These are phyloP conservation scores for Cerceris rybyensis DNA, from an alignment of 2,888 invertebrate genomes.

Conservation along the genomic window DNA sequence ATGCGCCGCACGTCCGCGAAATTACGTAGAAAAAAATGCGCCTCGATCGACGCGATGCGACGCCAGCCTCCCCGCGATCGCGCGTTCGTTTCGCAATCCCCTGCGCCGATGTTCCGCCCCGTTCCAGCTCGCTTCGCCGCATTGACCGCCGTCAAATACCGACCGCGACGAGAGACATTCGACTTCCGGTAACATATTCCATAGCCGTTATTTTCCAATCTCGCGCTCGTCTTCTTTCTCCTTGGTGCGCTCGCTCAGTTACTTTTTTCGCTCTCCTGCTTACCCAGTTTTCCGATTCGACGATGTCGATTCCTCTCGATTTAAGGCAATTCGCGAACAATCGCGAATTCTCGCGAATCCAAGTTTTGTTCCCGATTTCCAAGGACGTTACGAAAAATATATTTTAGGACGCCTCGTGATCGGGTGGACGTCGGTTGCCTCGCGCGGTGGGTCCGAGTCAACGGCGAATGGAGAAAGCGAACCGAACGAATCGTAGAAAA, in stretches of 20 bases:
- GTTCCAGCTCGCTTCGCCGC: too few species aligned
- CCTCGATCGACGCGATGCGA: background rate
- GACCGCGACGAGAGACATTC: too few species aligned
- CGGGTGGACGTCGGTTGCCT: background rate
- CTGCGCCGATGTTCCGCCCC: too few species aligned
- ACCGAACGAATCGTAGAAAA: background rate
- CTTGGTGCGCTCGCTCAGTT: too few species aligned
- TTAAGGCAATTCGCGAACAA: background rate
- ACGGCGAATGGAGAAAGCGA: background rate
- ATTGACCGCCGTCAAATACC: too few species aligned
- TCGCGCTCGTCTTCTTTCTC: too few species aligned
- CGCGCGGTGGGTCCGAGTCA: background rate
- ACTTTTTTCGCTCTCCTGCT: too few species aligned
- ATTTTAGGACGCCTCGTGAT: slow-evolving; percentile 18
- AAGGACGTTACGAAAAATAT: slow-evolving; percentile 40
- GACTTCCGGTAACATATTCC: too few species aligned
- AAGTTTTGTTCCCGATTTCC: slow-evolving; percentile 22
- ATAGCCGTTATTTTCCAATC: too few species aligned
- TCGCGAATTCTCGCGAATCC: slow-evolving; percentile 11
- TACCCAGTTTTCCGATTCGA: too few species aligned
- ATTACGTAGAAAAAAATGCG: slow-evolving; percentile 34
- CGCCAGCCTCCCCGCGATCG: background rate
- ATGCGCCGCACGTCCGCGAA: slow-evolving; percentile 43
- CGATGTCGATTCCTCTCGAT: background rate
- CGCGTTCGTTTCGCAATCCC: too few species aligned